Evolutionary conservation across 2,888 invertebrate genomes (phyloP), one percentile per base, ranked within the genome.

Genomic region (Hipparchia semele): DNA sequence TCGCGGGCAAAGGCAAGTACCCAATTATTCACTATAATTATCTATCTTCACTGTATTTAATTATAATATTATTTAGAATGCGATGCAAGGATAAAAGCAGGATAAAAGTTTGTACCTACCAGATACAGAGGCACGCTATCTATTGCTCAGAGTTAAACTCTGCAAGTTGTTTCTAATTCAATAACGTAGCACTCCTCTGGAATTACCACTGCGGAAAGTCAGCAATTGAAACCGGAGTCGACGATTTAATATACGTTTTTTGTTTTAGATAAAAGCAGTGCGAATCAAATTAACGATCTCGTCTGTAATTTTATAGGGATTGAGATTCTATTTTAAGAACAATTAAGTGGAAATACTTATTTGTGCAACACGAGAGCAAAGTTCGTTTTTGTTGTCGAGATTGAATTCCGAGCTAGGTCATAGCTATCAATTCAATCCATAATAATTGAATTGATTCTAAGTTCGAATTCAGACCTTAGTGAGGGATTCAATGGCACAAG

Each of bases 141-240:
- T 46, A 46, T 46, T 62, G 7, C 61, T 62, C 46, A 62, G 13
- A 62, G 61, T 46, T 46, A 46, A 62, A 46, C 3, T 13, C n/a
- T 62, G 5, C 46, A 45, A 46, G 46, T 62, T 46, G 61, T 62
- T 62, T 46, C 45, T 62, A 62, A 62, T 46, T 49, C 46, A 13
- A 62, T 62, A 62, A 62, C n/a, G 46, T 13, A 62, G 46, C 61
- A 62, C 46, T 62, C 46, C 59, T 60, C 13, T 46, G 61, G 46
- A 62, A 46, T 62, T 62, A 7, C 5, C 61, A 62, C 46, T 46
- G 61, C 46, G 61, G 61, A 62, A 62, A n/a, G 61, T 46, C 13
- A 12, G 61, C 6, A 45, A 39, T 45, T 45, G 13, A 59, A 61
- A 45, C 45, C 45, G 45, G 60, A 61, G 39, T 39, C 45, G 61